Conservation (phyloP, 2,113 vertebrate species). For the Paracanthobrama guichenoti region DNA sequence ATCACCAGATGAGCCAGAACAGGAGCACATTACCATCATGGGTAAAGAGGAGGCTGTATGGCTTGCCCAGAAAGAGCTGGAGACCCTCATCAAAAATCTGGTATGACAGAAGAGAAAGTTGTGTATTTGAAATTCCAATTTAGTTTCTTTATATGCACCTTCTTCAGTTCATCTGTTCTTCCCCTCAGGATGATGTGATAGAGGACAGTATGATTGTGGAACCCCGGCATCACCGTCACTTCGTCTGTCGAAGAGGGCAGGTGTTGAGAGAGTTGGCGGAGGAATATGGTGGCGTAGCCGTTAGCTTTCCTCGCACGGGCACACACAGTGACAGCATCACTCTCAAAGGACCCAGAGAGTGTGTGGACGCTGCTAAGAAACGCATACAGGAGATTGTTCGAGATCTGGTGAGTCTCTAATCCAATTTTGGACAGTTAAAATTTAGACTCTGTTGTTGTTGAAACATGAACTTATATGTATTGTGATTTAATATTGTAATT, state of each 20-base stretch:
- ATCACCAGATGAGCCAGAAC: slow-evolving; percentile 71
- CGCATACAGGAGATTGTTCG: slow-evolving; percentile 79
- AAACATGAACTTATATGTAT: no score
- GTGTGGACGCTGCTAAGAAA: slow-evolving; percentile 78
- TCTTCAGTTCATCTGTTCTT: neutral
- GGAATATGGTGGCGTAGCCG: slow-evolving; percentile 80
- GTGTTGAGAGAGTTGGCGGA: slow-evolving; percentile 79
- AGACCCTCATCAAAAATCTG: slow-evolving; percentile 79
- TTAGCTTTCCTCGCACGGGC: slow-evolving; percentile 80
- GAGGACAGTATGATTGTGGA: slow-evolving; percentile 80
- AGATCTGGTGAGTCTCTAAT: slow-evolving; percentile 70
- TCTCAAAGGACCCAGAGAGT: slow-evolving; percentile 81
- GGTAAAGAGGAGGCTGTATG: slow-evolving; percentile 78
- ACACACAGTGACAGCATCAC: slow-evolving; percentile 75
- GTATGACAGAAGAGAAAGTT: slow-evolving; percentile 56
- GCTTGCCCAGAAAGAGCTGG: slow-evolving; percentile 76
- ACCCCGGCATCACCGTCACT: slow-evolving; percentile 77
- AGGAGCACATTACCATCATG: slow-evolving; percentile 80
- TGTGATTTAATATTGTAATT: neutral
- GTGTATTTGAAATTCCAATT: neutral
- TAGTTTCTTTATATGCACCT: neutral
- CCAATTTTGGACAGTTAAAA: neutral
- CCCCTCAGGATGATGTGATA: slow-evolving; percentile 75
- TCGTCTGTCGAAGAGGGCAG: slow-evolving; percentile 77
- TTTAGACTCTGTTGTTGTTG: neutral